Conservation (phyloP, 2,113 vertebrate species). For the Pterocles orientalis region DNA sequence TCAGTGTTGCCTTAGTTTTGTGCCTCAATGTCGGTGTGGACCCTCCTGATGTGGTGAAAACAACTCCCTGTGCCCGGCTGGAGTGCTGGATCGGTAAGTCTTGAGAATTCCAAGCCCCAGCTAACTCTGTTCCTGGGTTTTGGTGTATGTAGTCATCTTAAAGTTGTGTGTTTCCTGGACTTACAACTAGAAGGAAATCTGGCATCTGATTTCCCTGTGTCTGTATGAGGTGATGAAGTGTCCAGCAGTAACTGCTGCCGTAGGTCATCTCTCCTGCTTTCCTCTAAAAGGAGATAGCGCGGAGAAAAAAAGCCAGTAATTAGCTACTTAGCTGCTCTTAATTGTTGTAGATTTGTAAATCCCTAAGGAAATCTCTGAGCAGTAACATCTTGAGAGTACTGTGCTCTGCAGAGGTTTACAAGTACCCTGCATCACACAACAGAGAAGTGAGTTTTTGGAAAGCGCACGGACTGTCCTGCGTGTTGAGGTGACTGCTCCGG, state of each 20-base stretch:
- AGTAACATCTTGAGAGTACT: background rate
- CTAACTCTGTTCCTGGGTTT: background rate
- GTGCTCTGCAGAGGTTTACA: background rate
- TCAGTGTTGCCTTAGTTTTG: slow-evolving; percentile 96
- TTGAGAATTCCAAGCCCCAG: background rate
- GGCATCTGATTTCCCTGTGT: background rate
- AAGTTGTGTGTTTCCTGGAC: background rate
- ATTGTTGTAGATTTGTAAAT: background rate
- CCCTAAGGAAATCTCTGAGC: background rate
- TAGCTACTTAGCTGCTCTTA: background rate
- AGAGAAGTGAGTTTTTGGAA: background rate
- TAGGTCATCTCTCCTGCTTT: background rate
- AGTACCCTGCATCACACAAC: background rate
- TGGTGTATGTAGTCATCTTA: too few relatives aligned
- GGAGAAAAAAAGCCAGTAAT: background rate
- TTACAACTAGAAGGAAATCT: background rate
- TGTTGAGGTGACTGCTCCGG: background rate
- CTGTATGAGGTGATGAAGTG: background rate
- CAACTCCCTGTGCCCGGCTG: slow-evolving; percentile 93
- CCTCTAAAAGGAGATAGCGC: background rate
- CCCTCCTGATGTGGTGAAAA: slow-evolving; percentile 98
- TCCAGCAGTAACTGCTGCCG: background rate
- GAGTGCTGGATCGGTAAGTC: slow-evolving; percentile 97
- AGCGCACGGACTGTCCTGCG: background rate
- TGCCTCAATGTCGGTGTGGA: slow-evolving; percentile 98